Evolutionary conservation across 1,140 invertebrate species (phyloP).

Genomic region (Brachionus sp.): DNA sequence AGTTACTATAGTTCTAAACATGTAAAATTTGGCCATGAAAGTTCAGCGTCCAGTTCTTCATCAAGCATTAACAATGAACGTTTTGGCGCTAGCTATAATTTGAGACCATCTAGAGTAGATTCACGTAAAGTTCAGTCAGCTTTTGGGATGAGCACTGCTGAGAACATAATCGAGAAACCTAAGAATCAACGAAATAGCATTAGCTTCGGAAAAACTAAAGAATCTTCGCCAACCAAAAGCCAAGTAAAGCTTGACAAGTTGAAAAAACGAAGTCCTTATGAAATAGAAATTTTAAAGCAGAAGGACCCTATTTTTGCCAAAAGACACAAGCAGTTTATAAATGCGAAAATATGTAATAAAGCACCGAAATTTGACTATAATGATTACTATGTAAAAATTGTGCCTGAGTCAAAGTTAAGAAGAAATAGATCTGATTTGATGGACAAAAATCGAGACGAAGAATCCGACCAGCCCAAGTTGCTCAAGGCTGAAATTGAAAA

Average conservation of each 20-base stretch:
- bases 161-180: neutral
- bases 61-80: neutral
- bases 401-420: neutral
- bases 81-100: neutral
- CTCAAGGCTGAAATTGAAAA: slow-evolving; percentile 21
- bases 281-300: slow-evolving; percentile 15
- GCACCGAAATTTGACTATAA: slow-evolving; percentile 34
- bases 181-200: neutral
- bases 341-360: slow-evolving; percentile 29
- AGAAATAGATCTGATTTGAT: neutral
- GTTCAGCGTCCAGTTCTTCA: neutral
- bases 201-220: neutral
- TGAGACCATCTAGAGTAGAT: neutral
- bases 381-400: slow-evolving; percentile 15
- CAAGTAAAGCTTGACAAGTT: neutral
- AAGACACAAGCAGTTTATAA: slow-evolving; percentile 27
- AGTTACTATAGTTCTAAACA: neutral
- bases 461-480: neutral
- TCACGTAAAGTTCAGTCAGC: neutral
- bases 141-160: neutral
- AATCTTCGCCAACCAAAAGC: neutral
- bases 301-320: slow-evolving; percentile 38
- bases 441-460: neutral
- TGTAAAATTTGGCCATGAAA: neutral
- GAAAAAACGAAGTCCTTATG: neutral